These are phyloP conservation scores for Pandion haliaetus DNA, from an alignment of 2,113 vertebrate genomes.

Conservation along the genomic window DNA sequence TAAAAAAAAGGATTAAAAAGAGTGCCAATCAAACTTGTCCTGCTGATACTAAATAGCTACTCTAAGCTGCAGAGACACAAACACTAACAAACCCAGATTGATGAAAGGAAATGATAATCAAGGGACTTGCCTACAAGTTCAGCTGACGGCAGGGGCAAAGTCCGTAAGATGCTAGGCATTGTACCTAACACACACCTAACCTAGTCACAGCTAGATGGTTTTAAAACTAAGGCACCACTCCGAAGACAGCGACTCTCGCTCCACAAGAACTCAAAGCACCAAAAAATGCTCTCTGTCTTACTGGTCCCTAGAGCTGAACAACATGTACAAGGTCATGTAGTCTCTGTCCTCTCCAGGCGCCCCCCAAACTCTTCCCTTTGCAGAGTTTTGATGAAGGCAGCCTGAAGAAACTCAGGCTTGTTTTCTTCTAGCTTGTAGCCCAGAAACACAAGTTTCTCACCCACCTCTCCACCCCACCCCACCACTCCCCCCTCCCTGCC, in stretches of 20 bases:
- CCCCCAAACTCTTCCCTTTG: not conserved
- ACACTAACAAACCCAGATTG: not conserved
- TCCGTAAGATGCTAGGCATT: not conserved
- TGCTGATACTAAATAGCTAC: not conserved
- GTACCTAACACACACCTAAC: not conserved
- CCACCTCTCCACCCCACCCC: accelerated
- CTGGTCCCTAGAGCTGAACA: not conserved
- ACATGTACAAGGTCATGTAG: not conserved
- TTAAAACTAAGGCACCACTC: not conserved
- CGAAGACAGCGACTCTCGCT: not conserved
- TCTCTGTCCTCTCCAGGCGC: not conserved
- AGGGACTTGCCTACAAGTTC: not conserved
- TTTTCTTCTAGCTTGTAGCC: not conserved
- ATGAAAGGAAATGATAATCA: not conserved
- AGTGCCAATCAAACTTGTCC: not conserved
- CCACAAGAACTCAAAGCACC: not conserved
- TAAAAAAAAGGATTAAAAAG: not conserved
- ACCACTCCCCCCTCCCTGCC: too few species aligned
- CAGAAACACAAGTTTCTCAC: not conserved
- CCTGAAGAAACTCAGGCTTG: not conserved
- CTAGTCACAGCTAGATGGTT: not conserved
- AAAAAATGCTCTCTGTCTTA: not conserved
- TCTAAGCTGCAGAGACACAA: not conserved
- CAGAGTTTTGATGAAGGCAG: not conserved
- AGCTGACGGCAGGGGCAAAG: not conserved